Percentiles rank a stretch among this genome's conserved stretches.
These are phyloP conservation scores for Xylocampa areola DNA, from an alignment of 2,888 invertebrate genomes.

Conservation along the genomic window DNA sequence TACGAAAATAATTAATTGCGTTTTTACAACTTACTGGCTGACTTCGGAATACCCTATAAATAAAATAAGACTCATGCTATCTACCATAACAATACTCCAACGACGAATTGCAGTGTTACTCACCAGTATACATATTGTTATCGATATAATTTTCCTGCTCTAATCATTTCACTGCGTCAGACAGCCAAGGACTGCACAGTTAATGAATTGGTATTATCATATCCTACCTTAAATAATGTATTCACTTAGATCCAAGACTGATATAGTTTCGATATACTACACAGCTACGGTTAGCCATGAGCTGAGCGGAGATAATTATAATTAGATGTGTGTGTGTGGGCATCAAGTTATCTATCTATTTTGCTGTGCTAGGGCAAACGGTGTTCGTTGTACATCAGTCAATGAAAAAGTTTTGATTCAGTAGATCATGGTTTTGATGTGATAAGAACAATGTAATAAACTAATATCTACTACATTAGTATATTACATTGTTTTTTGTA, in stretches of 20 bases:
- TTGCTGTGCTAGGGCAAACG: conserved; percentile 23
- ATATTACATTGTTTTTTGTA: background rate
- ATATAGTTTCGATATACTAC: conserved; percentile 2
- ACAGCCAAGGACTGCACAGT: conserved; percentile 22
- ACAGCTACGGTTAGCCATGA: conserved; percentile 17
- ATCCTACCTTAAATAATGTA: conserved; percentile 24
- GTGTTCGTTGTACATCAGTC: conserved; percentile 41
- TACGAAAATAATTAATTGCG: background rate
- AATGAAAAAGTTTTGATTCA: conserved; percentile 25
- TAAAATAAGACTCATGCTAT: too few species aligned
- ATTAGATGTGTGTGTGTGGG: conserved; percentile 30
- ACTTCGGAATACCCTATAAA: too few species aligned
- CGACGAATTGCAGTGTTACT: background rate
- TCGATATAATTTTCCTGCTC: conserved; percentile 10
- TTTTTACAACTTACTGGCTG: background rate
- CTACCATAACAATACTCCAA: background rate
- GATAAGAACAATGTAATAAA: conserved; percentile 16
- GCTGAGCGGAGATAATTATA: conserved; percentile 24
- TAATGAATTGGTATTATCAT: conserved; percentile 44
- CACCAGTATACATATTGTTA: conserved; percentile 8
- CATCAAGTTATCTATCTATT: conserved; percentile 35
- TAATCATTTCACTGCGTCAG: conserved; percentile 23
- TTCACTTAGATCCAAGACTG: conserved; percentile 21
- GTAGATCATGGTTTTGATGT: conserved; percentile 14
- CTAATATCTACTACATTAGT: background rate